A percentile compares a stretch with the other conserved stretches of the same genome.
Conservation (phyloP, 2,113 vertebrate species). For the Myrmophylax atrothorax region DNA sequence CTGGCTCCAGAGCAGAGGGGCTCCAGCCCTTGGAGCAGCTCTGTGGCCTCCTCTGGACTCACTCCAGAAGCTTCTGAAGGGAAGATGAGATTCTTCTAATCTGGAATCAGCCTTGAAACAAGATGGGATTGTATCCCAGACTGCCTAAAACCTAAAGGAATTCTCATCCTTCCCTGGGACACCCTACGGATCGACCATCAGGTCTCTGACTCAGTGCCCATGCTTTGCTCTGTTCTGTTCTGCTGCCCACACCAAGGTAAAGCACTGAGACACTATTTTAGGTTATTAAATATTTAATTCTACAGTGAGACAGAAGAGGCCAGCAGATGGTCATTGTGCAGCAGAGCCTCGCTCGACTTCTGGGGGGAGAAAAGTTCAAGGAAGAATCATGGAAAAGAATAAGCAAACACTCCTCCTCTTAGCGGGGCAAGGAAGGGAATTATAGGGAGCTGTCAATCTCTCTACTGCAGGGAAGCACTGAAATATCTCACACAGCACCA, state of each 20-base stretch:
- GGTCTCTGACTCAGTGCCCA: neutral
- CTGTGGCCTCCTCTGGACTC: neutral
- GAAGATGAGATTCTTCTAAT: neutral
- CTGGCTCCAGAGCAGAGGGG: neutral
- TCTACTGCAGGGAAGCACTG: neutral
- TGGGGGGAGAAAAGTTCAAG: neutral
- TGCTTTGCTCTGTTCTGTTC: neutral
- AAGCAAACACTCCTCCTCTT: neutral
- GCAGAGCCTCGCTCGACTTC: neutral
- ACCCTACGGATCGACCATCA: neutral
- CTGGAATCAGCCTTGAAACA: neutral
- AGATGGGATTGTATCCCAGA: neutral
- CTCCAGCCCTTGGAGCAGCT: neutral
- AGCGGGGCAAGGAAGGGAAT: neutral
- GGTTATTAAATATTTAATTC: constrained; percentile 7
- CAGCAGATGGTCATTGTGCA: constrained; percentile 19
- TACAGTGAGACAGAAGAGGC: neutral
- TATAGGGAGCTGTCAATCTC: neutral
- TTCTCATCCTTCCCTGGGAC: neutral
- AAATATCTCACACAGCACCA: neutral
- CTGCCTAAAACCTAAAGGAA: neutral
- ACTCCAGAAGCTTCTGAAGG: neutral
- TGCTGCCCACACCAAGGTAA: neutral
- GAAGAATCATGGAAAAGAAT: neutral
- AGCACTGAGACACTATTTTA: neutral